Evolutionary conservation across 2,797 vertebrate species (phyloP), one percentile per base, ranked within the genome.

Genomic region (Tinamus major): DNA sequence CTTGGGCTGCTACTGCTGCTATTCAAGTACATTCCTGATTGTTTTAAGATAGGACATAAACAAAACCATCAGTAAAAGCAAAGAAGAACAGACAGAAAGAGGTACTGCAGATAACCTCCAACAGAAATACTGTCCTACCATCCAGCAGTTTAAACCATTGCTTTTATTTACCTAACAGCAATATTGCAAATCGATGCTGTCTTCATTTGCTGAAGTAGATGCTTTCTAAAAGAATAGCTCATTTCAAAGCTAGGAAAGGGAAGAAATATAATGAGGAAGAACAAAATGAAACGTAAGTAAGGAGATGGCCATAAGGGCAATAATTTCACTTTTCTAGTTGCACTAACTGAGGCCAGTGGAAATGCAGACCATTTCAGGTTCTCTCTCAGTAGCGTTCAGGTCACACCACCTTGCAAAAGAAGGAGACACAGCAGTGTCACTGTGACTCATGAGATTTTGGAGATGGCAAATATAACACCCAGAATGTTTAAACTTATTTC

Each of bases 391-490:
- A 18, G 9, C 12, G 17, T 9, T 58, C 23, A 15, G 26, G 49
- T 51, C 49, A 51, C 10, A 27, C 9, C 12, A 15, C 16, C 5
- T 44, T 35, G 42, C n/a, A 69, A 46, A 23, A 72, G 14, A 61
- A 62, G 41, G 37, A 51, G 37, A 7, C 0, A 1, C 19, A 49
- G 23, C 9, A 68, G 48, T 2, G 3, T 23, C 5, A 3, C 48
- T 23, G 20, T 13, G 31, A 71, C 63, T 44, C 13, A 33, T 6
- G 6, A 72, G 26, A 19, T 10, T 15, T 24, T n/a, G 13, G 11
- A 58, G 55, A 74, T 2, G 19, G 27, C 10, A 68, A 83, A 83
- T 44, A 15, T 21, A 11, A 7, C 12, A 83, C 24, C 11, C 14
- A 14, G 29, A 13, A 59, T 20, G 37, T 13, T 27, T 39, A 68